These are phyloP conservation scores for Neomorphus geoffroyi DNA, from an alignment of 2,797 vertebrate genomes.

Conservation along the genomic window DNA sequence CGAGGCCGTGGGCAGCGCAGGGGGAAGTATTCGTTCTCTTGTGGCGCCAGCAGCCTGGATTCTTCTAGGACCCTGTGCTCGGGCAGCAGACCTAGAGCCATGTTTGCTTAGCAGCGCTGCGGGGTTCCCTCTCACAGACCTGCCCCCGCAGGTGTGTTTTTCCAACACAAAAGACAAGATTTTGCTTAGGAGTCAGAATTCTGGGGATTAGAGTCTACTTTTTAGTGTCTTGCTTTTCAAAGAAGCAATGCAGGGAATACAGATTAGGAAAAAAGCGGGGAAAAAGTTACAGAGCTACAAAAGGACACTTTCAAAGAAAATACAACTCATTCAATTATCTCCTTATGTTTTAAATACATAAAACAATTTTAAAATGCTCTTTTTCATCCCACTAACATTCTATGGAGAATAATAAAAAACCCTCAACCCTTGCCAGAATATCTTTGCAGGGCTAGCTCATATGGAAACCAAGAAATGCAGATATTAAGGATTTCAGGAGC, in stretches of 20 bases:
- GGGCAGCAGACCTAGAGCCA: neutral
- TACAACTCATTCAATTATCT: neutral
- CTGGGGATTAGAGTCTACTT: neutral
- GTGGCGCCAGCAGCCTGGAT: neutral
- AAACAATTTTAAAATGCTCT: neutral
- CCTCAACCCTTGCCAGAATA: neutral
- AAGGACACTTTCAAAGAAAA: neutral
- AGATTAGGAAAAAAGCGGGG: neutral
- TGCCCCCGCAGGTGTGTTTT: neutral
- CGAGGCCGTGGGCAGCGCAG: no score
- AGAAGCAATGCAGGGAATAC: accelerated
- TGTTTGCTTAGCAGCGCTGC: neutral
- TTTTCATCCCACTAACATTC: neutral
- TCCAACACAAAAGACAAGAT: neutral
- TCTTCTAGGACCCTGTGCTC: neutral
- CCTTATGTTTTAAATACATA: neutral
- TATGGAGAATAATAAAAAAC: neutral
- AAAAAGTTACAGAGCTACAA: neutral
- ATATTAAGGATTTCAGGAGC: neutral
- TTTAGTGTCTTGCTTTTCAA: neutral
- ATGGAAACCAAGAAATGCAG: neutral
- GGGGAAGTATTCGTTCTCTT: no score
- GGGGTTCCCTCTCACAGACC: neutral
- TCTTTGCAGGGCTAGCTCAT: neutral
- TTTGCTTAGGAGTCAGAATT: neutral